Base-by-base conservation (phyloP, 2,888 invertebrate genomes). In the Lysandra coridon region DNA sequence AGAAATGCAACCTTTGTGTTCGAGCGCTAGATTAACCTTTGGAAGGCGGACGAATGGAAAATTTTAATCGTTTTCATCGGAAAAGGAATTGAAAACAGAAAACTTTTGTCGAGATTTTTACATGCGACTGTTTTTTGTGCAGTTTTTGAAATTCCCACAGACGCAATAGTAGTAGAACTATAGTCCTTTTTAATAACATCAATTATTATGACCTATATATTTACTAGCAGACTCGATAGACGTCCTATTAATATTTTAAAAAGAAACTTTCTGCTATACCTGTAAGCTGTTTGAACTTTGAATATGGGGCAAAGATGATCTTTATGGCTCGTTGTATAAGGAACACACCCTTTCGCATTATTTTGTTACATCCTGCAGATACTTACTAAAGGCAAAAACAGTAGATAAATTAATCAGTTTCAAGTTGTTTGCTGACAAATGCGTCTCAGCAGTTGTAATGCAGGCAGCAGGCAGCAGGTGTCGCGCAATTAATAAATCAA, bases 361-460 rank as follows among this genome's bases (percentile, higher is more conserved):
- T 12, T 57, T 57, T 17, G 4, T 57, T 17, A 57, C 4, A 57
- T 17, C 17, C 23, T 30, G 10, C 10, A 64, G 0, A 30, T 64
- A 12, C 64, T 64, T 64, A 23, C 64, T 62, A 7, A 30, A 64
- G 64, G 10, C 64, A 64, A 64, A 64, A 64, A 64, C 64, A 64
- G 64, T 64, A 10, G 73, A n/a, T 57, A 17, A 57, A 53, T 76
- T 57, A 76, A 76, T 76, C 76, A 76, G 57, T 30, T 76, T 53
- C 49, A 14, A 53, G 53, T 76, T 14, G 17, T 76, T 53, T 33
- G 57, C 17, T 76, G 76, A 76, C 76, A 76, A 76, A 76, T 76
- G 76, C 14, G 57, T 76, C 76, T 76, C 53, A 76, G 33, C 53
- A 76, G 49, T 76, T 57, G 57, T 81, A 89, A 91, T 81, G 80